A percentile compares a stretch with the other conserved stretches of the same genome.
phyloP scores from a whole-genome alignment of 1,140 invertebrate species.

The Apis laboriosa region DNA sequence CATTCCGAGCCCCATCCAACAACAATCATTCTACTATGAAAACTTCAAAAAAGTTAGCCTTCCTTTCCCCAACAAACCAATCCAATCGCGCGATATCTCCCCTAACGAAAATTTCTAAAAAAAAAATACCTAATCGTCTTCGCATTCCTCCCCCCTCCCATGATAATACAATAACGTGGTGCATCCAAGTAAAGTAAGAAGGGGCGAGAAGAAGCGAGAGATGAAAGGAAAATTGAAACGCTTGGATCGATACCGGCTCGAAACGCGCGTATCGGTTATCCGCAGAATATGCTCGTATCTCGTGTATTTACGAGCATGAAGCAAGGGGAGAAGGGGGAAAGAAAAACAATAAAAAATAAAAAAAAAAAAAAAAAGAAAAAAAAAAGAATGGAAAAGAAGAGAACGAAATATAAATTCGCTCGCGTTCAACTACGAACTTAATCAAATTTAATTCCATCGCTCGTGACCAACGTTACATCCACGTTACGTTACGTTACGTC shows the following conservation, averaged over 20 bases:
- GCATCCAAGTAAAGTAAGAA: neutral
- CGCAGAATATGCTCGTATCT: neutral
- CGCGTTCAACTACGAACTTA: slow-evolving; percentile 52
- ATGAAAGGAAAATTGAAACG: slow-evolving; percentile 16
- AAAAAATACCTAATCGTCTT: too few species aligned
- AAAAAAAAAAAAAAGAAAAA: neutral
- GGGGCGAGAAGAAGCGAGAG: neutral
- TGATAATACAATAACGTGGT: too few species aligned
- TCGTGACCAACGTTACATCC: slow-evolving; percentile 69
- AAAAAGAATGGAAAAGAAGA: neutral
- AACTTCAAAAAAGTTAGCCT: too few species aligned
- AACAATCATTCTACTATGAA: too few species aligned
- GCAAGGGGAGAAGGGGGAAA: neutral
- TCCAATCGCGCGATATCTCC: too few species aligned
- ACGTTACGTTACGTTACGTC: slow-evolving; percentile 42
- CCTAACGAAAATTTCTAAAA: too few species aligned
- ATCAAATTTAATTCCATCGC: slow-evolving; percentile 73
- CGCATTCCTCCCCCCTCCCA: neutral
- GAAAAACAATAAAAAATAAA: neutral
- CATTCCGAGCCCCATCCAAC: too few species aligned
- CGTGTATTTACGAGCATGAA: neutral
- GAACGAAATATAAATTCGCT: neutral
- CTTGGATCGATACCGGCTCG: slow-evolving; percentile 18
- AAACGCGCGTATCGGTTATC: slow-evolving; percentile 12
- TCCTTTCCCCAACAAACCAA: too few species aligned